These are phyloP conservation scores for Dreissena rostriformis DNA, from an alignment of 1,140 invertebrate genomes.

Conservation along the genomic window DNA sequence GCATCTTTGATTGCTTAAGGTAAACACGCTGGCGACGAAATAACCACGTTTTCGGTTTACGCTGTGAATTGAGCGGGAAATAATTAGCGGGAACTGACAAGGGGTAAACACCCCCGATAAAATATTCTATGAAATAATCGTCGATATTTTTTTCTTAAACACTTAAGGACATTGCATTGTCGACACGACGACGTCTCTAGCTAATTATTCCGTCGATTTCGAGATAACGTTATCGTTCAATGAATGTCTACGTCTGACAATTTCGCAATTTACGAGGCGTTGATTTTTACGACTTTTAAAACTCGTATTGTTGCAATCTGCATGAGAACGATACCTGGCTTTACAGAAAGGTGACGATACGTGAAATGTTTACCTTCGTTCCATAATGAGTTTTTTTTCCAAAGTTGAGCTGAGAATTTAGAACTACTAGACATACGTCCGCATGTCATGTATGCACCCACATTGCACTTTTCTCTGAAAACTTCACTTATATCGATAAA, in stretches of 20 bases:
- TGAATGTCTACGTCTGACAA: not conserved
- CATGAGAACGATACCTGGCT: no score
- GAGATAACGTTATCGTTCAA: constrained; percentile 1
- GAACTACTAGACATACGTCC: no score
- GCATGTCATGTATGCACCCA: no score
- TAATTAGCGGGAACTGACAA: constrained; percentile 41
- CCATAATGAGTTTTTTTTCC: no score
- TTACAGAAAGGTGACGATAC: no score
- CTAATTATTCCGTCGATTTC: constrained; percentile 36
- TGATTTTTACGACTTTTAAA: no score
- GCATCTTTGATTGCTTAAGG: constrained; percentile 44
- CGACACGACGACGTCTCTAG: constrained; percentile 30
- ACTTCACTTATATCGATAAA: no score
- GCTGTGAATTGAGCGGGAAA: constrained; percentile 51
- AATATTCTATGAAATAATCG: constrained; percentile 49
- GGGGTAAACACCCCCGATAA: constrained; percentile 49
- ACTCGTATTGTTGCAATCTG: no score
- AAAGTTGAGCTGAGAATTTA: no score
- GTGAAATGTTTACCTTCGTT: no score
- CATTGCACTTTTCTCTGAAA: no score
- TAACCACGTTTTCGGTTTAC: constrained; percentile 33
- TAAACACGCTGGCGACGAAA: constrained; percentile 55
- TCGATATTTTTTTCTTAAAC: constrained; percentile 47
- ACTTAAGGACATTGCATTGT: constrained; percentile 37
- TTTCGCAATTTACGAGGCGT: no score